A percentile compares a stretch with the other conserved stretches of the same genome.
phyloP scores from a whole-genome alignment of 1,140 invertebrate genomes.

The Neelides sp. region DNA sequence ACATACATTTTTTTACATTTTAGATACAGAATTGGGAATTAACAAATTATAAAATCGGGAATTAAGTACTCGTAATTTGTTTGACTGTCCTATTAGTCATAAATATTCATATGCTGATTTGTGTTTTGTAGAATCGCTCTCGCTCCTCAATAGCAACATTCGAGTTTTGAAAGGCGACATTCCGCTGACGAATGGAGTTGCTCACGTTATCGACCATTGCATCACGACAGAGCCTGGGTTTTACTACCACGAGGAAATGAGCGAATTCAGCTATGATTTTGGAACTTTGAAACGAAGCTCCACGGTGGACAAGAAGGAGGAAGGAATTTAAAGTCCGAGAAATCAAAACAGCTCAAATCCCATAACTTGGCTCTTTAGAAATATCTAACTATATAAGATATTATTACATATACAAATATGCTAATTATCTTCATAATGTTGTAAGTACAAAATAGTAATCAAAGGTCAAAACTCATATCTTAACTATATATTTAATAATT shows the following conservation, averaged over 20 bases:
- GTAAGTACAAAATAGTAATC: too few species aligned
- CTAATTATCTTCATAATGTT: too few species aligned
- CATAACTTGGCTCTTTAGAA: too few species aligned
- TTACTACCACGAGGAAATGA: constrained; percentile 4
- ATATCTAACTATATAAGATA: too few species aligned
- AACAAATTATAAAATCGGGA: too few species aligned
- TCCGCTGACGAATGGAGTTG: constrained; percentile 31
- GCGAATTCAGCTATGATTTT: constrained; percentile 11
- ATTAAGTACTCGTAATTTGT: neutral
- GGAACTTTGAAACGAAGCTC: constrained; percentile 5
- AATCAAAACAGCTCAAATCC: neutral
- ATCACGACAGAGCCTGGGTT: constrained; percentile 5
- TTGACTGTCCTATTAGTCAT: neutral
- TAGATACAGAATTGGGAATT: too few species aligned
- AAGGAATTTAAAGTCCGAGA: neutral
- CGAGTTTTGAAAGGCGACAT: constrained; percentile 33
- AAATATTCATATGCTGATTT: neutral
- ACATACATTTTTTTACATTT: neutral
- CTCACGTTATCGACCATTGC: constrained; percentile 31
- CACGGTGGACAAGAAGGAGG: neutral
- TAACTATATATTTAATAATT: too few species aligned
- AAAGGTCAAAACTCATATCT: too few species aligned
- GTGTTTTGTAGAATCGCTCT: constrained; percentile 27
- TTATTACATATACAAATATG: too few species aligned
- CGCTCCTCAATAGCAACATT: constrained; percentile 31